Evolutionary conservation across 1,140 invertebrate species (phyloP).

Genomic region (Tetragnatha versicolor): DNA sequence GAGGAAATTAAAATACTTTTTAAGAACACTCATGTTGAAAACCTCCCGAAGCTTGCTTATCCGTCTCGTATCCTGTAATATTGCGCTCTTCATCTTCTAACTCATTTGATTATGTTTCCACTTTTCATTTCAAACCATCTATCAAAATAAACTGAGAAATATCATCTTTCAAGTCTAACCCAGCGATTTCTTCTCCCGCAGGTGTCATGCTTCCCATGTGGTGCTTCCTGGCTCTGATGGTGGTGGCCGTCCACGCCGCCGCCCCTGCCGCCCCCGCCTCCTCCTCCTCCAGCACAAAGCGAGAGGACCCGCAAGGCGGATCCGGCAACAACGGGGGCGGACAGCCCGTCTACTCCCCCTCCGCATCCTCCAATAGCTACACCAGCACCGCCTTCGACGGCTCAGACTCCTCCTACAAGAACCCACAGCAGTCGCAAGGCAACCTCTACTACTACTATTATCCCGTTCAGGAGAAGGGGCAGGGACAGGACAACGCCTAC

Average conservation of each 20-base stretch:
- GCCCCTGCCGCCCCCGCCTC: conserved; percentile 8
- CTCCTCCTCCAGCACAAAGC: conserved; percentile 27
- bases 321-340: conserved; percentile 1
- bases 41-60: no score
- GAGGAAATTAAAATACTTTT: no score
- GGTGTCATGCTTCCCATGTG: conserved; percentile 44
- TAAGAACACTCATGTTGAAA: no score
- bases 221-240: conserved; percentile 26
- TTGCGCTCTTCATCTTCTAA: no score
- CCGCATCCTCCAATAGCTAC: conserved; percentile 41
- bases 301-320: conserved; percentile 7
- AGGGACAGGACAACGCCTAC: conserved; percentile 39
- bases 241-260: conserved; percentile 18
- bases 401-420: conserved; percentile 38
- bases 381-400: conserved; percentile 35
- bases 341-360: conserved; percentile 50
- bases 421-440: conserved; percentile 26
- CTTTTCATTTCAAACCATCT: no score
- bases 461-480: conserved; percentile 57
- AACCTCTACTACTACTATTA: conserved; percentile 60
- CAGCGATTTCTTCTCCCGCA: background rate
- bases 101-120: no score
- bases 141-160: no score
- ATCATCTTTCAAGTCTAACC: no score
- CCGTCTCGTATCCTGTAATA: no score